Evolutionary conservation across 2,888 invertebrate genomes (phyloP).

Genomic region (Hirtodrosophila cameraria): DNA sequence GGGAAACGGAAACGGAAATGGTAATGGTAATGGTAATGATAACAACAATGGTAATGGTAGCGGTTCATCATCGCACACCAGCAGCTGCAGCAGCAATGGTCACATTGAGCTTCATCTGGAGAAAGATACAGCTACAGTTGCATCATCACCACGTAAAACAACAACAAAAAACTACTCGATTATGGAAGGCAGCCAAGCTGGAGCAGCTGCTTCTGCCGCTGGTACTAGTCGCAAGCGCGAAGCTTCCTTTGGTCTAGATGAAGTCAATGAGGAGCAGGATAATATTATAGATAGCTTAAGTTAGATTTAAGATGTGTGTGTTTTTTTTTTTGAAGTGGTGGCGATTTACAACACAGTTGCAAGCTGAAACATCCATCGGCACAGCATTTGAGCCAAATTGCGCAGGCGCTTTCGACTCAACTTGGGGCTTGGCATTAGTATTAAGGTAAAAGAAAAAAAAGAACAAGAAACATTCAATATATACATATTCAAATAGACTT

Average conservation of each 20-base stretch:
- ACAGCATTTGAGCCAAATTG: slow-evolving; percentile 45
- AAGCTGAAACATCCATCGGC: neutral
- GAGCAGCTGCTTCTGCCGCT: neutral
- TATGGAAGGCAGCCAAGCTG: slow-evolving; percentile 64
- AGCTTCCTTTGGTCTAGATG: slow-evolving; percentile 39
- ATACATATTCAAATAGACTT: slow-evolving; percentile 17
- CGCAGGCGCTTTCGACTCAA: slow-evolving; percentile 57
- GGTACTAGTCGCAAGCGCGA: slow-evolving; percentile 45
- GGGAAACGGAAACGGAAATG: slow-evolving; percentile 21
- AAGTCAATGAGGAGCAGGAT: slow-evolving; percentile 33
- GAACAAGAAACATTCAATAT: slow-evolving; percentile 40
- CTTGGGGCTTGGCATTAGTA: slow-evolving; percentile 28
- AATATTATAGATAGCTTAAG: slow-evolving; percentile 27
- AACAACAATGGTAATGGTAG: slow-evolving; percentile 17
- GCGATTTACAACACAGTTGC: too few relatives aligned
- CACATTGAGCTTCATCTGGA: slow-evolving; percentile 34
- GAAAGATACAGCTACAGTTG: slow-evolving; percentile 37
- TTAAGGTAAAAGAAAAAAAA: slow-evolving; percentile 23
- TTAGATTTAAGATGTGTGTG: slow-evolving; percentile 11
- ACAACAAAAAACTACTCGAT: slow-evolving; percentile 76
- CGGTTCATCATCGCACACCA: slow-evolving; percentile 51
- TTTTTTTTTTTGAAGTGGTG: neutral
- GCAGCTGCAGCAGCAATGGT: slow-evolving; percentile 28
- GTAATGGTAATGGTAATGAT: slow-evolving; percentile 19
- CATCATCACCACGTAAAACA: slow-evolving; percentile 43